phyloP scores from a whole-genome alignment of 2,797 vertebrate genomes.

The Peromyscus eremicus region DNA sequence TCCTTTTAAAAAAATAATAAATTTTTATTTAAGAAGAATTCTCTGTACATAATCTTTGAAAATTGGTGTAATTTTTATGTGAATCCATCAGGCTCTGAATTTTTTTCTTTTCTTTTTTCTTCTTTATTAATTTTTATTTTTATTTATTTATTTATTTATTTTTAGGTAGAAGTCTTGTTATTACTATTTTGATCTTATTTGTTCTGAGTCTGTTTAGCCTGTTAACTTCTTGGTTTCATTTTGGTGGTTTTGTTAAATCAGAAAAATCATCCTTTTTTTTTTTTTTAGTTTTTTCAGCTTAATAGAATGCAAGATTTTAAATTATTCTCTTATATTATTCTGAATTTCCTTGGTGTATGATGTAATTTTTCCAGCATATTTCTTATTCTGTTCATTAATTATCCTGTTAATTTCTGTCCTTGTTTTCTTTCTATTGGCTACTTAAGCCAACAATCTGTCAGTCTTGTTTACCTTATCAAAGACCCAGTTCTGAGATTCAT shows the following conservation, averaged over 20 bases:
- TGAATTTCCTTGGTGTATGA: background rate
- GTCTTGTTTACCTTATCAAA: background rate
- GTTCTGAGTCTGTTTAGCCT: background rate
- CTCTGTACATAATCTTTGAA: background rate
- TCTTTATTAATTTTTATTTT: too few species aligned
- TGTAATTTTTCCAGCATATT: background rate
- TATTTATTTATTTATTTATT: too few species aligned
- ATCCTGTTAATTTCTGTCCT: background rate
- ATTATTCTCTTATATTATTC: background rate
- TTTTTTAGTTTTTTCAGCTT: background rate
- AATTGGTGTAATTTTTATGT: background rate
- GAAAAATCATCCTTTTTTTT: background rate
- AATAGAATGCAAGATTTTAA: background rate
- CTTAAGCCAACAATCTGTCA: background rate
- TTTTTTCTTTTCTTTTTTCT: background rate
- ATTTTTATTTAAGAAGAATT: background rate
- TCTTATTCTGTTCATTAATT: background rate
- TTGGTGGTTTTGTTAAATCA: background rate
- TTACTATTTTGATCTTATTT: background rate
- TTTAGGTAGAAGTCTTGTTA: background rate
- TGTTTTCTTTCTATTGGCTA: background rate
- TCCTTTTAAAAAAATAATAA: background rate
- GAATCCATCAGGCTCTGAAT: background rate
- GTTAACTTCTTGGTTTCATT: background rate
- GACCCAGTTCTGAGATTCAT: background rate